These are phyloP conservation scores for Grantiella picta DNA, from an alignment of 2,113 vertebrate species.

Conservation along the genomic window DNA sequence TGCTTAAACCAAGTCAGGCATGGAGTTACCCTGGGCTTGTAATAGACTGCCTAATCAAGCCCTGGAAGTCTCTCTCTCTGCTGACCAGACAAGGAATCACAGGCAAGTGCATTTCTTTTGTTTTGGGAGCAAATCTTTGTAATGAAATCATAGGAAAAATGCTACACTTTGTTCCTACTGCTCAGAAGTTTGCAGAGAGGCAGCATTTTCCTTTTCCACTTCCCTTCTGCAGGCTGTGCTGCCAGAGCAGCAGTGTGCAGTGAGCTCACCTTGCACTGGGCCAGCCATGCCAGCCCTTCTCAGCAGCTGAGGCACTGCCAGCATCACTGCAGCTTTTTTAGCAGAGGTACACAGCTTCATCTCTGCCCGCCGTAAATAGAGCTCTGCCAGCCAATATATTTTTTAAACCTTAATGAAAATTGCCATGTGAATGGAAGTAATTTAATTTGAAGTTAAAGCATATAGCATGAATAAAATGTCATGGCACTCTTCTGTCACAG, in stretches of 20 bases:
- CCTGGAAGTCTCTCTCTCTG: background rate
- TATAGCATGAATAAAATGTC: background rate
- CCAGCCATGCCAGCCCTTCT: background rate
- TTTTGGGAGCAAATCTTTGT: background rate
- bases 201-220: background rate
- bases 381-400: background rate
- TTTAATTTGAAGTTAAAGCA: background rate
- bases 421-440: background rate
- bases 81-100: background rate
- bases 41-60: background rate
- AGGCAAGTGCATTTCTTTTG: background rate
- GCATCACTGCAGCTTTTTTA: fast-evolving
- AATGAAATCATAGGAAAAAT: background rate
- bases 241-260: fast-evolving
- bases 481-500: background rate
- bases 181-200: background rate
- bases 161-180: background rate
- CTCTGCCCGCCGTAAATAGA: background rate
- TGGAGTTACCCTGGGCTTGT: background rate
- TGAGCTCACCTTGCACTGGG: background rate
- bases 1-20: background rate
- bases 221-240: fast-evolving
- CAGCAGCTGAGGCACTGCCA: fast-evolving
- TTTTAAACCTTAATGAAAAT: background rate
- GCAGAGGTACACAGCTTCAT: background rate